These are phyloP conservation scores for Eumacrocentrus americanus DNA, from an alignment of 2,888 invertebrate species.

Conservation along the genomic window DNA sequence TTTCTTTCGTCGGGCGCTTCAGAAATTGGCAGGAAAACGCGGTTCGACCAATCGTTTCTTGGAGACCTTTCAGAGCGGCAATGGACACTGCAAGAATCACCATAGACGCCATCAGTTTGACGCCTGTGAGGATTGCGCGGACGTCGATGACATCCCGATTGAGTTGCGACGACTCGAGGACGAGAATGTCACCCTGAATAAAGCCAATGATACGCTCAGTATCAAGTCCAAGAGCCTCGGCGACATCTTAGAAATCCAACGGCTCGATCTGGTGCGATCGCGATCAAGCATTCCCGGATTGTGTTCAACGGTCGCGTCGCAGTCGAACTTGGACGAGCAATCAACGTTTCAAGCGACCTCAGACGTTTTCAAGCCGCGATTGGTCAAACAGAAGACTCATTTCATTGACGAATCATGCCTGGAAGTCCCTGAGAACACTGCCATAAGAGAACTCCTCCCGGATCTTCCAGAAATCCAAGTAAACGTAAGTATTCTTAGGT, in stretches of 20 bases:
- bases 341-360: constrained; percentile 35
- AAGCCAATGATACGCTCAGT: constrained; percentile 52
- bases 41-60: constrained; percentile 67
- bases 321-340: constrained; percentile 43
- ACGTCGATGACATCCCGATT: constrained; percentile 81
- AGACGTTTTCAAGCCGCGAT: constrained; percentile 66
- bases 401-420: constrained; percentile 68
- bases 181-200: constrained; percentile 57
- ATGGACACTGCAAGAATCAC: constrained; percentile 27
- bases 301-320: constrained; percentile 50
- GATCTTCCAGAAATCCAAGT: constrained; percentile 67
- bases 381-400: constrained; percentile 87
- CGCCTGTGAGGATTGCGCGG: constrained; percentile 64
- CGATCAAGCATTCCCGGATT: constrained; percentile 78
- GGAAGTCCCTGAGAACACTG: constrained; percentile 58
- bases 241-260: constrained; percentile 79
- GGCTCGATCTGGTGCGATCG: constrained; percentile 74
- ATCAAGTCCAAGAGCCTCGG: constrained; percentile 84
- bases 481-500: constrained; percentile 17
- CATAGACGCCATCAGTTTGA: constrained; percentile 39
- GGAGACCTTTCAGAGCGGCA: constrained; percentile 73
- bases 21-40: constrained; percentile 78
- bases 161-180: constrained; percentile 83
- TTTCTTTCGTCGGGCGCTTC: constrained; percentile 86
- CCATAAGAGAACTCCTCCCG: constrained; percentile 70